phyloP scores from a whole-genome alignment of 1,140 invertebrate genomes.

The Yoshiicerus persimilis region DNA sequence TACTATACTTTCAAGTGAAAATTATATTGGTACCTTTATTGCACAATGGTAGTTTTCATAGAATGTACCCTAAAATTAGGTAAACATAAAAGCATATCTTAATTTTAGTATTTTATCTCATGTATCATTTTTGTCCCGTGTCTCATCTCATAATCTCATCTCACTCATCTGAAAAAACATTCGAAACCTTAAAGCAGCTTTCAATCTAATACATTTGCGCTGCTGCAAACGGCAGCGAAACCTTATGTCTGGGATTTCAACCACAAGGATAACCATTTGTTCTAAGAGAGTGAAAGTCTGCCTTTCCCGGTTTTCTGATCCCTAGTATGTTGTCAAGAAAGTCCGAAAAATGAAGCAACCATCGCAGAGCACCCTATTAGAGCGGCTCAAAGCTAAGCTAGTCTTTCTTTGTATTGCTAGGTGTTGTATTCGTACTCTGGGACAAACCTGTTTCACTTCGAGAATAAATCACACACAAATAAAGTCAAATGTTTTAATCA shows the following conservation, averaged over 20 bases:
- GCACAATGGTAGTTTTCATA: too few species aligned
- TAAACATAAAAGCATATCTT: too few species aligned
- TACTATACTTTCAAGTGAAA: too few species aligned
- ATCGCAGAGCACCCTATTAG: not conserved
- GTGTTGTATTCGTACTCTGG: not conserved
- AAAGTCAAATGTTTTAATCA: too few species aligned
- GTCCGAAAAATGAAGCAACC: not conserved
- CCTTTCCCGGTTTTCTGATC: not conserved
- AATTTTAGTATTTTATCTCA: too few species aligned
- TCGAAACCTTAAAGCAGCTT: not conserved
- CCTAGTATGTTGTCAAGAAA: not conserved
- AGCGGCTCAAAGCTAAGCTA: not conserved
- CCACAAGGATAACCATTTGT: not conserved
- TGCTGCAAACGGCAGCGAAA: not conserved
- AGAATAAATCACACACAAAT: too few species aligned
- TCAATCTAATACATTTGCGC: too few species aligned
- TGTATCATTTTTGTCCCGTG: too few species aligned
- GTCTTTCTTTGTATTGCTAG: not conserved
- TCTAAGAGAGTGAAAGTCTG: not conserved
- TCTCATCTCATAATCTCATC: too few species aligned
- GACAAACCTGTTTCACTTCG: too few species aligned
- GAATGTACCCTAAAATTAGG: too few species aligned
- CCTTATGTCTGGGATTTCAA: not conserved
- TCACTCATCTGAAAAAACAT: not conserved
- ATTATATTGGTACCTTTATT: too few species aligned